Conservation (phyloP, 2,113 vertebrate species). For the Budorcas taxicolor region DNA sequence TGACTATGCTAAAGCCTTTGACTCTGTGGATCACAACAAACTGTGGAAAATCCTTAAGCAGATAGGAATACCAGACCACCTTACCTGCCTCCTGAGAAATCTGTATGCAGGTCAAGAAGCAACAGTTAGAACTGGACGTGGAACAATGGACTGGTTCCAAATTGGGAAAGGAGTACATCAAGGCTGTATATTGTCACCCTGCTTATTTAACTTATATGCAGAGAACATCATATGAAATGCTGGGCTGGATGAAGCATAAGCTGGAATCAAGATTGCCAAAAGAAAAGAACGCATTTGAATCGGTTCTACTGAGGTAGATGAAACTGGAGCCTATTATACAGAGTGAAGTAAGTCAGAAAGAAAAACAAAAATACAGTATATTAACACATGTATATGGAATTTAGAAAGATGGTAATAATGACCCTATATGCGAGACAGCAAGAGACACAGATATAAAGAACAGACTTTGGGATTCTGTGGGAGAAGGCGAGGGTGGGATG, state of each 20-base stretch:
- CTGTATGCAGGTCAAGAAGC: not conserved
- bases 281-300: not conserved
- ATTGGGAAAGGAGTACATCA: not conserved
- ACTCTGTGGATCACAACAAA: not conserved
- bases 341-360: not conserved
- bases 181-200: not conserved
- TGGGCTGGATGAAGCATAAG: accelerated
- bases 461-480: not conserved
- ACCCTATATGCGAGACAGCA: not conserved
- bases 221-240: not conserved
- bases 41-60: not conserved
- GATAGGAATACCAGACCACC: not conserved
- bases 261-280: not conserved
- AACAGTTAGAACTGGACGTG: not conserved
- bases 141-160: not conserved
- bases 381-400: not conserved
- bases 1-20: not conserved
- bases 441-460: not conserved
- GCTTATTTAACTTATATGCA: not conserved
- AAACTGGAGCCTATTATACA: not conserved
- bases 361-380: not conserved
- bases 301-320: not conserved
- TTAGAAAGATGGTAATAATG: not conserved
- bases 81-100: not conserved
- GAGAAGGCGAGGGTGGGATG: not conserved